Evolutionary conservation across 2,797 vertebrate species (phyloP), one percentile per base, ranked within the genome.

Genomic region (Margarornis squamiger): DNA sequence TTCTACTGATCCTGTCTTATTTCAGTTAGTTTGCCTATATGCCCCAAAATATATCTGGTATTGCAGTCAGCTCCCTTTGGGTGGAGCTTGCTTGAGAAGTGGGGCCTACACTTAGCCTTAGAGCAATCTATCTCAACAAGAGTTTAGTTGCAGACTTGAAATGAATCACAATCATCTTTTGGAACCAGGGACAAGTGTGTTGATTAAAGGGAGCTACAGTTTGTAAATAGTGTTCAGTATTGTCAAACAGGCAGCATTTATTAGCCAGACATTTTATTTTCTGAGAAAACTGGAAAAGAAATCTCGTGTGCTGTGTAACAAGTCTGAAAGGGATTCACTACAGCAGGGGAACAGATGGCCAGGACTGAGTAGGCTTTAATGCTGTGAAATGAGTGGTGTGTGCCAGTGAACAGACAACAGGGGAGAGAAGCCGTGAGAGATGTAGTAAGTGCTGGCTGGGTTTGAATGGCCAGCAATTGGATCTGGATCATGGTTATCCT

Each of bases 221-320:
- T 93, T 92, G 77, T 92, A 94, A 95, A 87, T 24, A 94, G 51
- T 26, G 22, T 48, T 95, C 55, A 23, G 32, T 78, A 23, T 30
- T 88, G 84, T 85, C 51, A 82, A 67, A 85, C 75, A 91, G 62
- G 51, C 73, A 73, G 72, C 70, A 34, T 89, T 96, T 91, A 49
- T 95, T 49, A 92, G 82, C 19, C 57, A 88, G 77, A 65, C 10
- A 1, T 48, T 77, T 83, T 82, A 41, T 81, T 70, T 32, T 19
- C 66, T 62, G 74, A 86, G 87, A 36, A 62, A 80, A 58, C 38
- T 27, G 57, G 71, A 71, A 65, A 65, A 85, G 66, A 48, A 67
- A n/a, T 65, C 46, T 66, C 3, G 0, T 72, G 51, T 81, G 49
- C 68, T 83, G 24, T 36, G 6, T 34, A 6, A 67, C 12, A 23